These are phyloP conservation scores for Choloepus didactylus DNA, from an alignment of 2,797 vertebrate genomes.

Conservation along the genomic window DNA sequence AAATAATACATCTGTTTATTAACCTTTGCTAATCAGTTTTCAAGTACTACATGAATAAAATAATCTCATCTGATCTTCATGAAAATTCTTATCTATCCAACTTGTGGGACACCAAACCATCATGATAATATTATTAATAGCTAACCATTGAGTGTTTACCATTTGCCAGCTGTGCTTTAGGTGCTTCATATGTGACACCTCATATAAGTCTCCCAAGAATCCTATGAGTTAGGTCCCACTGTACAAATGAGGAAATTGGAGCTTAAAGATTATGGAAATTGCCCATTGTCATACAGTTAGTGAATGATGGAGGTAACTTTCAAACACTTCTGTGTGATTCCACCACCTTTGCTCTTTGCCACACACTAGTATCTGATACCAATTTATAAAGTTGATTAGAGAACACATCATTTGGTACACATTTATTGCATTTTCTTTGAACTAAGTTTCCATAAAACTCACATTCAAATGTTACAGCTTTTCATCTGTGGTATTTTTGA, in stretches of 20 bases:
- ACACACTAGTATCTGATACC: background rate
- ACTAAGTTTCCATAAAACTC: conserved; percentile 13
- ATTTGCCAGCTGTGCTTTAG: too few species aligned
- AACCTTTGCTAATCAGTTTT: background rate
- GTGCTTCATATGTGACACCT: background rate
- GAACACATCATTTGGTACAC: background rate
- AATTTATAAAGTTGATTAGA: background rate
- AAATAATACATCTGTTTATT: background rate
- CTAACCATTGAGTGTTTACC: background rate
- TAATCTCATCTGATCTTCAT: conserved; percentile 1
- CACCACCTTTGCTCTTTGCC: background rate
- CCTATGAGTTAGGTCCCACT: background rate
- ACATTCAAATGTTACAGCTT: background rate
- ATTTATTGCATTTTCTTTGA: background rate
- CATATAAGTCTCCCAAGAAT: background rate
- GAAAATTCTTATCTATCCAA: background rate
- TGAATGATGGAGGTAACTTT: background rate
- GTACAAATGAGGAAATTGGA: background rate
- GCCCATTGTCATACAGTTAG: background rate
- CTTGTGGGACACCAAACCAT: background rate
- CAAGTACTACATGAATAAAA: background rate
- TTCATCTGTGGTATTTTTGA: background rate
- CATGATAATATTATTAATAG: background rate
- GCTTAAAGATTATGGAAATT: background rate
- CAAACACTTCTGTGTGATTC: background rate